phyloP scores from a whole-genome alignment of 2,113 vertebrate genomes.

The Polypterus bichir region DNA sequence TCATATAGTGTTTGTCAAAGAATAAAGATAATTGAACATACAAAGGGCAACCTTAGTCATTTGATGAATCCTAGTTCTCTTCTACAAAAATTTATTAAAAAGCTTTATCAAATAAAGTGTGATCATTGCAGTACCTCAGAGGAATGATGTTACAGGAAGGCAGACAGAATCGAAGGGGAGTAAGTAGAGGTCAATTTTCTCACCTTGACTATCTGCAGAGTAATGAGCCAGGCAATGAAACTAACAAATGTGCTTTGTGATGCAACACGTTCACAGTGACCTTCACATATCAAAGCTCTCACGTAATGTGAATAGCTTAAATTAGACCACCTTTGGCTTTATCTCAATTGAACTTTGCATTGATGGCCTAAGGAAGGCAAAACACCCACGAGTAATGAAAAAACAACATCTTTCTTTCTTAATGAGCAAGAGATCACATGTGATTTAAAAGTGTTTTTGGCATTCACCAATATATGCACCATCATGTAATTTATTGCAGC shows the following conservation, averaged over 20 bases:
- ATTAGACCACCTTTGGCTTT: conserved; percentile 12
- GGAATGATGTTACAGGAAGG: conserved; percentile 5
- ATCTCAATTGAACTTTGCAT: conserved; percentile 24
- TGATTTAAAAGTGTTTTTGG: too few species aligned
- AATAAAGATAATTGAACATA: conserved; percentile 11
- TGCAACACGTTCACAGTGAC: conserved; percentile 9
- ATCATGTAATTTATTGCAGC: too few species aligned
- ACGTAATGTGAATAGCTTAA: conserved; percentile 12
- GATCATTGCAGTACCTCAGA: conserved; percentile 1
- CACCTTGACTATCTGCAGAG: conserved; percentile 17
- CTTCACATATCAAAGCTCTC: conserved; percentile 15
- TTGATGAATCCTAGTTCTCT: conserved; percentile 12
- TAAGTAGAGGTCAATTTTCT: conserved; percentile 19
- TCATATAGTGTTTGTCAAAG: not conserved
- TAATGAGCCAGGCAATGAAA: conserved; percentile 15
- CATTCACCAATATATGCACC: too few species aligned
- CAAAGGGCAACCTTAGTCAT: conserved; percentile 9
- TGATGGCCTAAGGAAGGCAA: too few species aligned
- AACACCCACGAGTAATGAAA: too few species aligned
- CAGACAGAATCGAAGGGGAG: conserved; percentile 7
- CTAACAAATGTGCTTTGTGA: conserved; percentile 13
- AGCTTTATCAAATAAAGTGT: conserved; percentile 2
- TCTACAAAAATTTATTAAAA: conserved; percentile 12
- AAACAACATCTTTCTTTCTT: too few species aligned
- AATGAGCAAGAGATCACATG: too few species aligned